Percentiles rank a stretch among this genome's conserved stretches.
Conservation (phyloP, 2,797 vertebrate species). For the Oreochromis mossambicus region DNA sequence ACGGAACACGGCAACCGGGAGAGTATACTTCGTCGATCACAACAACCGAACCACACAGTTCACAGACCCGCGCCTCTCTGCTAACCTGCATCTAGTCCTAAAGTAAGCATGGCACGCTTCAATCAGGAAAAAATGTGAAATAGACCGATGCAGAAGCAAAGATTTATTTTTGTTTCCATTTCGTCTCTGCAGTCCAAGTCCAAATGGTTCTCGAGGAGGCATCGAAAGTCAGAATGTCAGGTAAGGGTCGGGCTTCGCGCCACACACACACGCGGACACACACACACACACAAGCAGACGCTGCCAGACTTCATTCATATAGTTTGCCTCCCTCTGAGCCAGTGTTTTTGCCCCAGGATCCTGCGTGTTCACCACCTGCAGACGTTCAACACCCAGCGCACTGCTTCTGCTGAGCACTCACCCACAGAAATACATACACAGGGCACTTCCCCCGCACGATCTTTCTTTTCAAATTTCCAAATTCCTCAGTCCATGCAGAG, state of each 20-base stretch:
- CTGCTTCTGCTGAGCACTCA: constrained; percentile 10
- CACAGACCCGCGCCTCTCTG: constrained; percentile 94
- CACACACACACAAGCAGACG: constrained; percentile 33
- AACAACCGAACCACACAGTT: constrained; percentile 99
- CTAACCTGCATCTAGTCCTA: constrained; percentile 94
- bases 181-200: constrained; percentile 68
- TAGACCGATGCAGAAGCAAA: not conserved
- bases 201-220: constrained; percentile 71
- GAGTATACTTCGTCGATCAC: constrained; percentile 98
- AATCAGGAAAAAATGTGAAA: not conserved
- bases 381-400: constrained; percentile 27
- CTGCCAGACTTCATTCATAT: constrained; percentile 29
- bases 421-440: constrained; percentile 16
- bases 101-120: constrained; percentile 80
- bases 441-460: constrained; percentile 14
- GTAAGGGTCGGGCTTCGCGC: constrained; percentile 46
- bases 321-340: constrained; percentile 17
- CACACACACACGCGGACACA: not conserved
- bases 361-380: constrained; percentile 57
- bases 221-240: constrained; percentile 75
- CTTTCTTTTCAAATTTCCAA: constrained; percentile 25
- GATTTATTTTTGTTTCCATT: constrained; percentile 13
- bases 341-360: constrained; percentile 38
- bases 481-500: constrained; percentile 45
- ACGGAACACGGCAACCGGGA: constrained; percentile 91